Conservation (phyloP, 2,797 vertebrate genomes). For the Siniperca scherzeri region DNA sequence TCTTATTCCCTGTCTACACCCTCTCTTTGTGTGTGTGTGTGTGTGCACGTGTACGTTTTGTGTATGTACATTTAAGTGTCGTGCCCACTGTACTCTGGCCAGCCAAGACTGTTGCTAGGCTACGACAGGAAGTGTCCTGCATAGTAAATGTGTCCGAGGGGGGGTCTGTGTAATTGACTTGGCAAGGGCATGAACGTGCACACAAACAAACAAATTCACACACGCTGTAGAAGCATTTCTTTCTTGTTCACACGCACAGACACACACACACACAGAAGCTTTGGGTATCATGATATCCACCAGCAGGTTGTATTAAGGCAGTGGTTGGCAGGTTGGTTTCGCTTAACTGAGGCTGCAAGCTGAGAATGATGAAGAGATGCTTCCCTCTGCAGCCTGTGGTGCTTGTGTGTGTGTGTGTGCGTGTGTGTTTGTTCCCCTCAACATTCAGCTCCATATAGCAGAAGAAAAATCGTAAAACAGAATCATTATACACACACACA, state of each 20-base stretch:
- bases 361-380: slow-evolving; percentile 55
- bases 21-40: slow-evolving; percentile 7
- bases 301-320: slow-evolving; percentile 49
- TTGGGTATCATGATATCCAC: slow-evolving; percentile 32
- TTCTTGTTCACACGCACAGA: not conserved
- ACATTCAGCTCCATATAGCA: slow-evolving; percentile 26
- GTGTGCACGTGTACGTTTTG: slow-evolving; percentile 11
- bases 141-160: slow-evolving; percentile 78
- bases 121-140: slow-evolving; percentile 83
- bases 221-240: slow-evolving; percentile 7
- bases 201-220: slow-evolving; percentile 52
- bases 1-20: slow-evolving; percentile 25
- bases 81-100: slow-evolving; percentile 61
- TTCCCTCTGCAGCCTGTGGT: slow-evolving; percentile 38
- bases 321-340: slow-evolving; percentile 39
- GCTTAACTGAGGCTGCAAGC: slow-evolving; percentile 41
- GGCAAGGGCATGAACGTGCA: slow-evolving; percentile 64
- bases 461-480: slow-evolving; percentile 32
- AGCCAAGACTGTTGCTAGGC: slow-evolving; percentile 82
- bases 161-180: slow-evolving; percentile 72
- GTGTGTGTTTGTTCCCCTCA: not conserved
- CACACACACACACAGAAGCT: slow-evolving; percentile 13
- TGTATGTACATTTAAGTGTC: slow-evolving; percentile 55
- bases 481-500: slow-evolving; percentile 21
- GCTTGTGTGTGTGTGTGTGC: slow-evolving; percentile 14